Evolutionary conservation across 2,797 vertebrate species (phyloP), one percentile per base, ranked within the genome.

Genomic region (Coccyzus lansbergi): DNA sequence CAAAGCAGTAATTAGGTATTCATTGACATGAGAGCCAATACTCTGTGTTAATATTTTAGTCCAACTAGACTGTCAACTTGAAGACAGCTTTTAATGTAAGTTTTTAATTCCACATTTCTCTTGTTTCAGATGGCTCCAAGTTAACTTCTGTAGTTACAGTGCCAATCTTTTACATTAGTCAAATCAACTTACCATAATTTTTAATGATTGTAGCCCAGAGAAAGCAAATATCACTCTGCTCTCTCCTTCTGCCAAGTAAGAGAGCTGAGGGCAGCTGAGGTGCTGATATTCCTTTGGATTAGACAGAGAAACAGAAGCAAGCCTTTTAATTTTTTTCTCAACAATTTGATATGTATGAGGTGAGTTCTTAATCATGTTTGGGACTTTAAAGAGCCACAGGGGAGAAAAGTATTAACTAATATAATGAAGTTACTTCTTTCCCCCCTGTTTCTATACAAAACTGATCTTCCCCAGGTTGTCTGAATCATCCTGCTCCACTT

Each of bases 1-100:
- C 38, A 86, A 58, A 68, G 83, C 48, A 78, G 38, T 88, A 88
- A 90, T 81, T 84, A 94, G n/a, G 42, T 78, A 68, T 86, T 95
- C 74, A 86, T n/a, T 88, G 92, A 90, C 72, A 9, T 62, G 58
- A 86, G 69, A 92, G 74, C 46, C 65, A 68, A 75, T 58, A 65
- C 81, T 82, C 38, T 64, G 31, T 40, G 74, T 72, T 82, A 86
- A 62, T 72, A 24, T 81, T 82, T 88, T 59, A 90, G 83, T 26
- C 83, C 79, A 55, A 28, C 51, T 81, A 76, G 31, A 44, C 42
- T 48, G 42, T 72, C 62, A 48, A 38, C 26, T 76, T 81, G 80
- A 81, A 83, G 80, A 78, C 46, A 69, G 53, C 24, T 90, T 90
- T 86, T 92, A 93, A 95, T 55, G 51, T 46, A 76, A 81, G 15